A percentile compares a stretch with the other conserved stretches of the same genome.
Evolutionary conservation across 2,113 vertebrate species (phyloP).

Genomic region (Maccullochella peelii): DNA sequence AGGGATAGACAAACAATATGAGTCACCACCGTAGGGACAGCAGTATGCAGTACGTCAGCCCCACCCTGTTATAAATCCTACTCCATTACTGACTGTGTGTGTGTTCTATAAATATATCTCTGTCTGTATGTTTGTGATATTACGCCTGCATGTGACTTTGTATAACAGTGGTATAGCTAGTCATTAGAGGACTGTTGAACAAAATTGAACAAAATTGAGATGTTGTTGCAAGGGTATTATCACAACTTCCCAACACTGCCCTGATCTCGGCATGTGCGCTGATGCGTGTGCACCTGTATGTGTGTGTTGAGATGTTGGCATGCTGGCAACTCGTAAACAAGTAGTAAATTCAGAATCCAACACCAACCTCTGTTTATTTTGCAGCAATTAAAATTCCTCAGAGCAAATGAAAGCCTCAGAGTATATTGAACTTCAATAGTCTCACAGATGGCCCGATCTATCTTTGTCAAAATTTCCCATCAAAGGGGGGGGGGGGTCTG

Average conservation of each 20-base stretch:
- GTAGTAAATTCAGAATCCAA: slow-evolving; percentile 64
- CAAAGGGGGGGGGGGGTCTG: slow-evolving; percentile 40
- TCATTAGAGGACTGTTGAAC: slow-evolving; percentile 30
- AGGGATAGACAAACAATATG: slow-evolving; percentile 56
- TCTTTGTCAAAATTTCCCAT: slow-evolving; percentile 78
- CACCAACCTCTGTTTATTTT: slow-evolving; percentile 69
- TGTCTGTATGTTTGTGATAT: slow-evolving; percentile 7
- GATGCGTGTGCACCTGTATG: slow-evolving; percentile 37
- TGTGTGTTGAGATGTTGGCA: slow-evolving; percentile 18
- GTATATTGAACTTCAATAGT: slow-evolving; percentile 78
- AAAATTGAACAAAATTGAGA: slow-evolving; percentile 28
- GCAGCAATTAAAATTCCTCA: slow-evolving; percentile 77
- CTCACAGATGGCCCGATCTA: slow-evolving; percentile 78
- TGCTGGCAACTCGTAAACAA: slow-evolving; percentile 60
- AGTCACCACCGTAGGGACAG: slow-evolving; percentile 60
- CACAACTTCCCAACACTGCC: slow-evolving; percentile 4
- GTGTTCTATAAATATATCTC: slow-evolving; percentile 28
- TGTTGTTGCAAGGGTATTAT: slow-evolving; percentile 20
- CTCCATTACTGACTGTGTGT: slow-evolving; percentile 16
- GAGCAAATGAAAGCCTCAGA: slow-evolving; percentile 74
- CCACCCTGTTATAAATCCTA: slow-evolving; percentile 52
- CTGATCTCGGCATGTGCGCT: slow-evolving; percentile 9
- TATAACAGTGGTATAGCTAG: slow-evolving; percentile 19
- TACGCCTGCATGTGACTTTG: not conserved
- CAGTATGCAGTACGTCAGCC: slow-evolving; percentile 35